Base-by-base conservation (phyloP, 1,140 invertebrate species). In the Octopus bimaculoides region DNA sequence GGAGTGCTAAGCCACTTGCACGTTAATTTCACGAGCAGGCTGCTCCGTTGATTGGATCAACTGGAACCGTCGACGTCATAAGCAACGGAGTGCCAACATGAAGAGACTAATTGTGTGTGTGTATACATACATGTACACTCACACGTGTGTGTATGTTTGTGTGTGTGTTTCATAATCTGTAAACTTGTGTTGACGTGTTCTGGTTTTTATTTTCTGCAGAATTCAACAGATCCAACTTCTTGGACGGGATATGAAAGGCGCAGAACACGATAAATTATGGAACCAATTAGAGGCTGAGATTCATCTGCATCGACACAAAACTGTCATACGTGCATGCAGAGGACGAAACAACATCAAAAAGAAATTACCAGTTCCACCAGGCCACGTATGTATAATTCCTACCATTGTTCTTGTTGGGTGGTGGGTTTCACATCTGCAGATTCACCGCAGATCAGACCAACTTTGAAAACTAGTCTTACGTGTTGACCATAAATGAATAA, bases 171-270 rank as follows among this genome's bases (percentile, higher is more conserved):
- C 9, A 41, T 0, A 0, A 41, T 41, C 26, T 41, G 26, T 41
- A 41, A 41, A 41, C 26, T 41, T 41, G 26, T 41, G 0, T 41
- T 41, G 26, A 41, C 26, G 26, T 41, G 26, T 41, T 41, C 26
- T 41, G 4, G 53, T 5, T 56, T 41, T 75, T 61, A 69, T n/a
- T 76, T 81, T 75, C 61, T 83, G 20, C 81, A 93, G 95, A 84
- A 96, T 96, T 88, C 95, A 96, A 86, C 95, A 96, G 88, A 92
- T 96, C 82, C 95, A 96, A 88, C 88, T 96, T n/a, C 90, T 96
- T 66, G 93, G 92, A 82, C 86, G 92, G 83, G 91, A 95, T 82
- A 93, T 95, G 89, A 93, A 94, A 91, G 92, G 94, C n/a, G 92
- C 93, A 20, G 94, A 96, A 83, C 92, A 95, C 84, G 94, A 95